Percentiles rank a stretch among this genome's conserved stretches.
phyloP scores from a whole-genome alignment of 2,888 invertebrate genomes.

The Agelastica alni region DNA sequence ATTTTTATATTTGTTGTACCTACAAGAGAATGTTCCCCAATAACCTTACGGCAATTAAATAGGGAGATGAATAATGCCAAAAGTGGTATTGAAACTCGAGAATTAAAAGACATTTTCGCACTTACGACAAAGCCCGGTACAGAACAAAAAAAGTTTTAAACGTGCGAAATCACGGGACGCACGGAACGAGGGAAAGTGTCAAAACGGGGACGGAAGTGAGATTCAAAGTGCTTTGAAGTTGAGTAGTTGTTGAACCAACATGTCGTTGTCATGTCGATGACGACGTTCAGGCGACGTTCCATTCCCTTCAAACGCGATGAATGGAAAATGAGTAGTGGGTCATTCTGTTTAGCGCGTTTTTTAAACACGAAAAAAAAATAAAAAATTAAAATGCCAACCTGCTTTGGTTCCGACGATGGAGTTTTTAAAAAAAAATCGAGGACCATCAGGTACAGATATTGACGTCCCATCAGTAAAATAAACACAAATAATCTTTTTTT shows the following conservation, averaged over 20 bases:
- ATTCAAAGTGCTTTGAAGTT: conserved; percentile 32
- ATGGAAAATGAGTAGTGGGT: conserved; percentile 26
- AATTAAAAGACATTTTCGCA: conserved; percentile 40
- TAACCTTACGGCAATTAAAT: too few species aligned
- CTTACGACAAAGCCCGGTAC: conserved; percentile 30
- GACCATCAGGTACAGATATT: too few species aligned
- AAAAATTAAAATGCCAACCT: conserved; percentile 31
- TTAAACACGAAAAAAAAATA: conserved; percentile 19
- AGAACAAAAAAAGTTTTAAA: conserved; percentile 16
- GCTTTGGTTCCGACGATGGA: too few species aligned
- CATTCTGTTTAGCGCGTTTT: conserved; percentile 2
- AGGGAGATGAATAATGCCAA: conserved; percentile 26
- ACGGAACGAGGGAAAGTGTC: conserved; percentile 34
- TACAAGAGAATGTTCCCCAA: too few species aligned
- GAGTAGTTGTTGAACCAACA: conserved; percentile 35
- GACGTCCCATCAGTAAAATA: too few species aligned
- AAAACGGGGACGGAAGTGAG: conserved; percentile 38
- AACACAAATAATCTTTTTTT: too few species aligned
- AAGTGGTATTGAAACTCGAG: conserved; percentile 34
- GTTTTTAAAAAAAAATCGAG: too few species aligned
- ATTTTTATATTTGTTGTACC: too few species aligned
- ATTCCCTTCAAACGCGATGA: conserved; percentile 20
- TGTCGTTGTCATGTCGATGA: conserved; percentile 24
- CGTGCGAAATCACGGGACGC: conserved; percentile 22
- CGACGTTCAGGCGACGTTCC: conserved; percentile 32